Base-by-base conservation (phyloP, 1,140 invertebrate genomes). In the Tenebrio molitor region DNA sequence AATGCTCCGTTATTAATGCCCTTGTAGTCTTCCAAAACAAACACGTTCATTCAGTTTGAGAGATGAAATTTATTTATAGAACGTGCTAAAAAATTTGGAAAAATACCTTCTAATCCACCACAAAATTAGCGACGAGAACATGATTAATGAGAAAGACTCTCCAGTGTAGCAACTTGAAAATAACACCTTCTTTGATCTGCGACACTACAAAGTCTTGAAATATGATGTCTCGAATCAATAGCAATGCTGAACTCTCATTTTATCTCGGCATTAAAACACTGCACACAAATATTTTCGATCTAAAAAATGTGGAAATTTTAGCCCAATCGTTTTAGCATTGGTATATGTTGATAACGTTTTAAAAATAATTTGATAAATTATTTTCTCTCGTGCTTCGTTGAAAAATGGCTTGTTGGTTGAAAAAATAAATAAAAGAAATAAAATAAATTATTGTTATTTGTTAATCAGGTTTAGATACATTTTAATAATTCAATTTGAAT, bases 1-100 rank as follows among this genome's bases (percentile, higher is more conserved):
- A 42, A 66, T 44, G 36, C 36, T 41, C 21, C 7, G 64, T 42
- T 65, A 65, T 65, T 39, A 65, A 39, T 65, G 62, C 23, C 50
- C 10, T 58, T 58, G 50, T 46, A 46, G 42, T 46, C 42, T 58
- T 58, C 50, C 50, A 25, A 58, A 65, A 65, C 62, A 65, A 65
- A 39, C 34, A 65, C 62, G 39, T 39, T 65, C 62, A 39, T 39
- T 65, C 17, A 64, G 19, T 65, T 39, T 63, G 5, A 7, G 15
- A 63, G 58, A 12, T 7, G 44, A 21, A 50, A 50, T 50, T 58
- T 58, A 58, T 58, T 58, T 58, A 58, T 25, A 58, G 50, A 29
- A 12, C n/a, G 23, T 7, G 36, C 8, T n/a, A 29, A 58, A 58
- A 58, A 58, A 58, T 58, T 58, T 2, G n/a, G 12, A 58, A 58